phyloP scores from a whole-genome alignment of 2,797 vertebrate species.

The Cetoscarus ocellatus region DNA sequence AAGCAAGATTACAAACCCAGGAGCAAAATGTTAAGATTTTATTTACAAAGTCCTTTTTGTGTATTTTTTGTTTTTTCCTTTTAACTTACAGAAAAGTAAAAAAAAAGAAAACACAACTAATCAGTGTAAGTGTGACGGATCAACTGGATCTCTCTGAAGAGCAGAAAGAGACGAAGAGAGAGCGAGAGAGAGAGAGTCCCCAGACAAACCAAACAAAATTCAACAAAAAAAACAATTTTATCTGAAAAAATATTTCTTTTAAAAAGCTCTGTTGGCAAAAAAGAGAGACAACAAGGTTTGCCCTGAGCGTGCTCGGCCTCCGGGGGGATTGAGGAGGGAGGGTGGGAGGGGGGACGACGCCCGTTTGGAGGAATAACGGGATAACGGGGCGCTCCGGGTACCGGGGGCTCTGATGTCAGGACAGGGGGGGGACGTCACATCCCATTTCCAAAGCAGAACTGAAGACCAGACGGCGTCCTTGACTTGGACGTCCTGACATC shows the following conservation, averaged over 20 bases:
- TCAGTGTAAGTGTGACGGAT: slow-evolving; percentile 62
- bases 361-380: no score
- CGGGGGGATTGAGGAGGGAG: not conserved
- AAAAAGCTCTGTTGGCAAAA: slow-evolving; percentile 88
- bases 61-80: slow-evolving; percentile 80
- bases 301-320: slow-evolving; percentile 67
- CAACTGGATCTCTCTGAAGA: slow-evolving; percentile 43
- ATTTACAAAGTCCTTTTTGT: slow-evolving; percentile 94
- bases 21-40: slow-evolving; percentile 97
- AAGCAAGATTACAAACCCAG: slow-evolving; percentile 55
- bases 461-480: no score
- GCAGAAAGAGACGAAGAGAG: not conserved
- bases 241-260: slow-evolving; percentile 86
- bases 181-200: slow-evolving; percentile 3
- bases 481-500: slow-evolving; percentile 13
- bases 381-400: no score
- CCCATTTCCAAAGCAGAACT: no score
- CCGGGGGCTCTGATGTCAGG: no score
- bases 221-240: slow-evolving; percentile 73
- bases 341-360: no score
- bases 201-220: slow-evolving; percentile 62
- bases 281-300: slow-evolving; percentile 73
- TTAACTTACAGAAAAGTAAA: slow-evolving; percentile 94
- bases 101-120: slow-evolving; percentile 73
- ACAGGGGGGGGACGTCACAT: no score